These are phyloP conservation scores for Hirudinaria manillensis DNA, from an alignment of 2,888 invertebrate genomes.

Conservation along the genomic window DNA sequence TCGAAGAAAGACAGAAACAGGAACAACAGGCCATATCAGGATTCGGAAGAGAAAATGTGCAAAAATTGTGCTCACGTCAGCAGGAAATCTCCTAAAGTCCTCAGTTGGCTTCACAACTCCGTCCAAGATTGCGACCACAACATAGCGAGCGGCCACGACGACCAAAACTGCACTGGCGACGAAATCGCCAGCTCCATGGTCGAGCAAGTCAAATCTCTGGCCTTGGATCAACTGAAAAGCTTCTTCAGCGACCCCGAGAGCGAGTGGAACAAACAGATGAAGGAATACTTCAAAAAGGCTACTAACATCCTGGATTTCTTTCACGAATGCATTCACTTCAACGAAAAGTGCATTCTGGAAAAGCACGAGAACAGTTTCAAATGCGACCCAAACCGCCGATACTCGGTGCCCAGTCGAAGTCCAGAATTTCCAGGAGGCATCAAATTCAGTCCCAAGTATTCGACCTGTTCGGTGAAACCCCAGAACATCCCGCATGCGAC, in stretches of 20 bases:
- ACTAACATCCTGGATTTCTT: background rate
- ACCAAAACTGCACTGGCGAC: background rate
- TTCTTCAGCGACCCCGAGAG: constrained; percentile 20
- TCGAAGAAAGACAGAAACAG: background rate
- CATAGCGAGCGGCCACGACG: background rate
- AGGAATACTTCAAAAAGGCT: constrained; percentile 10
- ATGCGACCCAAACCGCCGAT: background rate
- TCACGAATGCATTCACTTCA: background rate
- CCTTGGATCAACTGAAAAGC: constrained; percentile 20
- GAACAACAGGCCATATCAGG: background rate
- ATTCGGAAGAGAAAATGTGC: background rate
- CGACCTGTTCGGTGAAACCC: background rate
- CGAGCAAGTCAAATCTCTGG: constrained; percentile 17
- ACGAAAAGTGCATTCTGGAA: background rate
- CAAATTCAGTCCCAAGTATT: background rate
- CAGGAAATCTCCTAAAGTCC: too few species aligned
- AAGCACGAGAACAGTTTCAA: background rate
- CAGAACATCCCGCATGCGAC: background rate
- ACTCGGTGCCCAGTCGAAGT: background rate
- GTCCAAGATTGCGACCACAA: background rate
- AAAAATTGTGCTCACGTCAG: too few species aligned
- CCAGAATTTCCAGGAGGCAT: background rate
- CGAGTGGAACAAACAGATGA: constrained; percentile 19
- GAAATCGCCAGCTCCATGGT: constrained; percentile 5
- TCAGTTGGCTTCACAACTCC: background rate